phyloP scores from a whole-genome alignment of 2,113 vertebrate species.

The Ginglymostoma cirratum region DNA sequence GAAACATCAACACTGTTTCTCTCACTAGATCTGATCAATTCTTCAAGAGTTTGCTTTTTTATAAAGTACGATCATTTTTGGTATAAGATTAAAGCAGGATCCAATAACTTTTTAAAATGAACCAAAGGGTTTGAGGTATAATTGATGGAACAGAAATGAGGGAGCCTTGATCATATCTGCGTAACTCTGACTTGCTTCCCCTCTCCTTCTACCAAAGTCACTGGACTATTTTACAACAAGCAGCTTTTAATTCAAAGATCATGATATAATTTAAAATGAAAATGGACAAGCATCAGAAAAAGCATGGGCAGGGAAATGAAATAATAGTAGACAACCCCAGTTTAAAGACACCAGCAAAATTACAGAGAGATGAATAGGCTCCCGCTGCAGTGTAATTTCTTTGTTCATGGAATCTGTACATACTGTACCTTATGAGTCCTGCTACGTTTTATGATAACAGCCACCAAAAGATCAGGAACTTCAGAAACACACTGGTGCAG shows the following conservation, averaged over 20 bases:
- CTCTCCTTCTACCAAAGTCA: too few species aligned
- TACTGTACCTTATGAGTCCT: not conserved
- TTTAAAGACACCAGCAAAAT: not conserved
- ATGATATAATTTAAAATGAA: not conserved
- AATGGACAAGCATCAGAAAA: not conserved
- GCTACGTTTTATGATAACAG: not conserved
- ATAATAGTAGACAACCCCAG: not conserved
- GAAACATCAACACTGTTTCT: too few species aligned
- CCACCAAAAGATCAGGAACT: not conserved
- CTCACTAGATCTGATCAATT: too few species aligned
- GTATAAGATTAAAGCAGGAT: not conserved
- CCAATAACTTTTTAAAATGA: not conserved
- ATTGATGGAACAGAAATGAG: not conserved
- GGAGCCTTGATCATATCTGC: not conserved
- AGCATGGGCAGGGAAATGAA: not conserved
- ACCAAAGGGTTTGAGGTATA: not conserved
- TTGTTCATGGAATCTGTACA: not conserved
- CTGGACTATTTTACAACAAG: not conserved
- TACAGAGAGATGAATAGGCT: not conserved
- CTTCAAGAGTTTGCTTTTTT: too few species aligned
- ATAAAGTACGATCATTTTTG: too few species aligned
- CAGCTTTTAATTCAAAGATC: not conserved
- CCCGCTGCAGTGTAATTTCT: not conserved
- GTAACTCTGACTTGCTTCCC: too few species aligned
- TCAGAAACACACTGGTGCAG: not conserved